Conservation (phyloP, 2,113 vertebrate genomes). For the Ameiurus melas region DNA sequence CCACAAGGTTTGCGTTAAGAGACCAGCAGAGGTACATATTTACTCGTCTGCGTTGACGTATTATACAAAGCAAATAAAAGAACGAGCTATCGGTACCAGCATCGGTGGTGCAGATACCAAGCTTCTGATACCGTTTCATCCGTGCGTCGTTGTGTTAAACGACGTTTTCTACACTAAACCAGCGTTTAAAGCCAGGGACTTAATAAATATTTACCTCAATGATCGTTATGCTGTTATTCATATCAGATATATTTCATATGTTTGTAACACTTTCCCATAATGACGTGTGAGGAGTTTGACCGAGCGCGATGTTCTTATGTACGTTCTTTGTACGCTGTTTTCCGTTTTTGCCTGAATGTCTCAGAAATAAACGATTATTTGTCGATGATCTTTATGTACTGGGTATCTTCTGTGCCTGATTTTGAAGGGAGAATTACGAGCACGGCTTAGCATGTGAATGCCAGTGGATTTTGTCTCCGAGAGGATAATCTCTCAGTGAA, state of each 20-base stretch:
- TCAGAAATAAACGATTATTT: constrained; percentile 38
- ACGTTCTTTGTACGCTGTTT: background rate
- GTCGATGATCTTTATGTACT: constrained; percentile 16
- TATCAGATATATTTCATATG: background rate
- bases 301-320: constrained; percentile 1
- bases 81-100: no score
- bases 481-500: constrained; percentile 41
- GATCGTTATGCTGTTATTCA: constrained; percentile 15
- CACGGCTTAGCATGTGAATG: constrained; percentile 36
- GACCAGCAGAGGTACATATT: background rate
- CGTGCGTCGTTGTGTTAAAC: background rate
- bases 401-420: background rate
- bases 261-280: background rate
- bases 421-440: constrained; percentile 10
- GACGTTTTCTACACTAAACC: background rate
- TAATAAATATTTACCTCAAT: background rate
- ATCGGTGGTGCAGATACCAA: background rate
- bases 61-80: background rate
- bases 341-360: background rate
- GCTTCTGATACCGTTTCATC: background rate
- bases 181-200: background rate
- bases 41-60: background rate
- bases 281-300: background rate
- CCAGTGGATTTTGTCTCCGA: constrained; percentile 38
- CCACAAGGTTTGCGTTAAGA: background rate